Evolutionary conservation across 2,888 invertebrate genomes (phyloP), one percentile per base, ranked within the genome.

Genomic region (Buathra laborator): DNA sequence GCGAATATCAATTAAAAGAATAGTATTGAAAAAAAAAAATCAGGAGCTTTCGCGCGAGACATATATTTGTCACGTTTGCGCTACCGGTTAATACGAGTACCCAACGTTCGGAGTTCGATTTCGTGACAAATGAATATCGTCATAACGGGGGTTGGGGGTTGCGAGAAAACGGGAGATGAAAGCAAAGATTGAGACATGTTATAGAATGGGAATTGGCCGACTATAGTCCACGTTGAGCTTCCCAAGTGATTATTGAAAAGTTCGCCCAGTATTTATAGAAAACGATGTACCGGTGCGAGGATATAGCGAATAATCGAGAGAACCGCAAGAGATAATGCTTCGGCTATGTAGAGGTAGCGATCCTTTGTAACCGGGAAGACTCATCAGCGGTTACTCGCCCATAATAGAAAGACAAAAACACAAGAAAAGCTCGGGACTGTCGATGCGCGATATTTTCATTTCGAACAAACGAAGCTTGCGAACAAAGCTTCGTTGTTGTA

Each of bases 191-290:
- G 48, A 51, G 32, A 29, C 48, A 14, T 29, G 32, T 46, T 24
- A 32, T n/a, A 68, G 68, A 68, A 68, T 48, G n/a, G 48, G 32
- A 68, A 68, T 68, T 16, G 46, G 29, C 68, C 6, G 29, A 32
- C 10, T 24, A 32, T 32, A 51, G 51, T 4, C 16, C 29, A 32
- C 16, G 9, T 53, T 9, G 68, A 51, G 51, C 32, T 51, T 68
- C 29, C 46, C 14, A 32, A 32, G 32, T 29, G 51, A 29, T 32
- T 51, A 46, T 51, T 46, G 68, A 24, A 48, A 32, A 48, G n/a
- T 48, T 32, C 29, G 29, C n/a, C 29, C 44, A 46, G 48, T n/a
- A 68, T 24, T 46, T 29, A 68, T 68, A 32, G 68, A 68, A 24
- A 68, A 53, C 12, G 9, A 53, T 9, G 19, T 5, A 51, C 51